Percentiles rank a stretch among this genome's conserved stretches.
These are phyloP conservation scores for Scomber japonicus DNA, from an alignment of 2,113 vertebrate genomes.

Conservation along the genomic window DNA sequence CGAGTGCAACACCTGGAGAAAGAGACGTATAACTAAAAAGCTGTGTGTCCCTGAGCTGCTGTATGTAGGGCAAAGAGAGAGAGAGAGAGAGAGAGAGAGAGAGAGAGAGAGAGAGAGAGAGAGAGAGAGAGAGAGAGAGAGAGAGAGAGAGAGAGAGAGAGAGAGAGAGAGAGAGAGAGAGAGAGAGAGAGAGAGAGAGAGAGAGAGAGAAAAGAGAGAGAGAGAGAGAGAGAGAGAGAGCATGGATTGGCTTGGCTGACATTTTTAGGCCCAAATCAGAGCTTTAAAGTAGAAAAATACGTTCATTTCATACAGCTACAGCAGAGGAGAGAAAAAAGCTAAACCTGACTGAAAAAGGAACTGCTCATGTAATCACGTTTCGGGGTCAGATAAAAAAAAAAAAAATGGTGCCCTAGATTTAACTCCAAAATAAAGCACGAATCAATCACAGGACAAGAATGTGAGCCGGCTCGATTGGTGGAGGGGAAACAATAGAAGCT, in stretches of 20 bases:
- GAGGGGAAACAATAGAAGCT: conserved; percentile 16
- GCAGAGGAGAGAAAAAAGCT: conserved; percentile 19
- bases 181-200: conserved; percentile 7
- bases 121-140: conserved; percentile 18
- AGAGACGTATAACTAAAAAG: neutral
- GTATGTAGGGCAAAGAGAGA: no score
- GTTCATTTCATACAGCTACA: conserved; percentile 20
- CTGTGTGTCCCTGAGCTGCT: neutral
- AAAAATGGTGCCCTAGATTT: conserved; percentile 24
- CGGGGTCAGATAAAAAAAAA: conserved; percentile 29
- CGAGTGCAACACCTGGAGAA: conserved; percentile 3
- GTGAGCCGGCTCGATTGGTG: neutral
- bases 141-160: conserved; percentile 13
- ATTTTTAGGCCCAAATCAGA: conserved; percentile 43
- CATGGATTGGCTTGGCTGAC: conserved; percentile 44
- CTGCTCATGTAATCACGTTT: conserved; percentile 31
- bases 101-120: conserved; percentile 24
- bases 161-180: conserved; percentile 32
- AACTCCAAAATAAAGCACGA: conserved; percentile 55
- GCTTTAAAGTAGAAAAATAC: conserved; percentile 42
- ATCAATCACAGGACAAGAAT: conserved; percentile 49
- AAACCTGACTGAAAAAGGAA: neutral
- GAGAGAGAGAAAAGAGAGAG: conserved; percentile 38
- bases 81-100: conserved; percentile 28
- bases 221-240: conserved; percentile 24